A percentile compares a stretch with the other conserved stretches of the same genome.
Evolutionary conservation across 2,888 invertebrate genomes (phyloP).

Genomic region (Sinopyrophorus schimmeli): DNA sequence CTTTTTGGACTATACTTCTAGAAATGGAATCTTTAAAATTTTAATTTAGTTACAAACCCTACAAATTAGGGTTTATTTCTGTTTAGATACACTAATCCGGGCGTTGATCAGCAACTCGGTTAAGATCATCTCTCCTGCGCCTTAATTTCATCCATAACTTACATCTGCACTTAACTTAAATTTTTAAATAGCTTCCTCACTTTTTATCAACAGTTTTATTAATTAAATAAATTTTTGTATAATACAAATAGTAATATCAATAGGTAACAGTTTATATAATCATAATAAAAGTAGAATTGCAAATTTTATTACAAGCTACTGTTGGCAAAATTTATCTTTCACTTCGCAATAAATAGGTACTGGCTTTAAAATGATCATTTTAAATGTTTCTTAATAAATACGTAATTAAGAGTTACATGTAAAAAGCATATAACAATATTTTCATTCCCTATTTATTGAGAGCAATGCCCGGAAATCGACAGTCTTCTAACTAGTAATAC

Average conservation of each 20-base stretch:
- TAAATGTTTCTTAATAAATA: too few relatives aligned
- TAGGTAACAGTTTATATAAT: constrained; percentile 29
- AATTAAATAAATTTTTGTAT: constrained; percentile 23
- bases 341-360: constrained; percentile 14
- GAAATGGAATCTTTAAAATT: too few relatives aligned
- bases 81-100: too few relatives aligned
- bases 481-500: too few relatives aligned
- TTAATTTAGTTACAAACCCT: too few relatives aligned
- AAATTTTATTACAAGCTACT: constrained; percentile 14
- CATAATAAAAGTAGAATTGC: constrained; percentile 8
- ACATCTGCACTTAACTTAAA: constrained; percentile 19
- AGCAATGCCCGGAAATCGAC: too few relatives aligned
- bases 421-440: too few relatives aligned
- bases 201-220: constrained; percentile 4
- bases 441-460: constrained; percentile 13
- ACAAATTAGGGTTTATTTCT: too few relatives aligned
- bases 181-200: constrained; percentile 4
- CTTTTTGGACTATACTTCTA: too few relatives aligned
- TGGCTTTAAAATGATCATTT: not conserved
- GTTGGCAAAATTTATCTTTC: constrained; percentile 5
- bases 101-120: too few relatives aligned
- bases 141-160: constrained; percentile 21
- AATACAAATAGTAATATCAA: constrained; percentile 26
- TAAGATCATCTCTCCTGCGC: constrained; percentile 29
- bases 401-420: too few relatives aligned